Evolutionary conservation across 2,888 invertebrate species (phyloP), one percentile per base, ranked within the genome.

Genomic region (Apantesis nais): DNA sequence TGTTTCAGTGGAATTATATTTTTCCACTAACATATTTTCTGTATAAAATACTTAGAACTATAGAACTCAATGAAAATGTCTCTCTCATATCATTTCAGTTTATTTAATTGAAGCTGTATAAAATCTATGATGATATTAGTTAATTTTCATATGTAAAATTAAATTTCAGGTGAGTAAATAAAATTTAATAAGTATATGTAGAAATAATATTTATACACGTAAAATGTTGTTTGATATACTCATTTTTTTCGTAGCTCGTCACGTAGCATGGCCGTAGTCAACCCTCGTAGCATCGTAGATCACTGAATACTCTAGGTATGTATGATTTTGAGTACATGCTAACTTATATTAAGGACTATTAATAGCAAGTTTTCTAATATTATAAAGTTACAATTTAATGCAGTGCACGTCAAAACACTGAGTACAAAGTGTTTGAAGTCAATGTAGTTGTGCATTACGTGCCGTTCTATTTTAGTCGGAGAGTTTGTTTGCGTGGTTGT

Each of bases 401-500:
- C 39, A 62, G 16, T 41, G 55, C 58, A 34, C 55, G 44, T 70
- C 39, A 62, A 69, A 69, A 70, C 64, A 61, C 25, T 52, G 64
- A 67, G 74, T 75, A 74, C 72, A 74, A 78, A 79, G 81, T 80
- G 76, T 78, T 76, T 78, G 78, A 73, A 72, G 76, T 76, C 78
- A 74, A 78, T 83, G 79, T 80, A 82, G 82, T 85, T 85, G 84
- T 86, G 86, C 88, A 87, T 89, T 89, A 89, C 86, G 85, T 85
- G 83, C 85, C 85, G 80, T 85, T 90, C 91, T 91, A 91, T 92
- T 90, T 91, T 88, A 85, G 87, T 77, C 77, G 73, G 75, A 77
- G 84, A 89, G 91, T 91, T 90, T 92, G 91, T 91, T 92, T 92
- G 91, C 90, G 90, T 91, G 90, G 89, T 89, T 79, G 84, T 74